These are phyloP conservation scores for Alexandromys oeconomus DNA, from an alignment of 2,797 vertebrate species.

Conservation along the genomic window DNA sequence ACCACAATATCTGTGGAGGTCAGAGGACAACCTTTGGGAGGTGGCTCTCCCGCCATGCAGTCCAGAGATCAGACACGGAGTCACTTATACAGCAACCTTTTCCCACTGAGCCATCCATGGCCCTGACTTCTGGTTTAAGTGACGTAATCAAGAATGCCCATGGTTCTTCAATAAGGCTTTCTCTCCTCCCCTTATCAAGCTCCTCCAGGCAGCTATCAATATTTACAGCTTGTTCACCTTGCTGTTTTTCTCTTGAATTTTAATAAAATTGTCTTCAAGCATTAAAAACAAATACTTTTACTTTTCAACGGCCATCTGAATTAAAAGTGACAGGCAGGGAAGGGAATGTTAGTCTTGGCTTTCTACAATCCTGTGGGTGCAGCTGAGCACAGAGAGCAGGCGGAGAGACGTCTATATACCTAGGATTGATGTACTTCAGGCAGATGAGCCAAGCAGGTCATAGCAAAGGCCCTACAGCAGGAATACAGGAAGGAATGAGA, in stretches of 20 bases:
- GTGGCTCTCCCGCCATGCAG: not conserved
- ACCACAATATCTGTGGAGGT: not conserved
- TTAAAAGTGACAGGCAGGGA: not conserved
- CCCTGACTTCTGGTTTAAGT: not conserved
- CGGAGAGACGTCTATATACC: not conserved
- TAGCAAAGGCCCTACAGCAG: not conserved
- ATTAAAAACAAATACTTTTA: not conserved
- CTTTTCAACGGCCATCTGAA: not conserved
- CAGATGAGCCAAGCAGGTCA: not conserved
- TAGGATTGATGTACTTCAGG: not conserved
- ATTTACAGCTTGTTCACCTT: not conserved
- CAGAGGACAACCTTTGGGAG: not conserved
- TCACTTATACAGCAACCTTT: too few species aligned
- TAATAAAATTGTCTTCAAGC: not conserved
- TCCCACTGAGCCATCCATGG: not conserved
- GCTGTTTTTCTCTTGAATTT: not conserved
- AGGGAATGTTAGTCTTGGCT: not conserved
- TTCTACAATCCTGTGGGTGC: not conserved
- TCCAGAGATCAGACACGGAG: not conserved
- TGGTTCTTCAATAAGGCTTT: not conserved
- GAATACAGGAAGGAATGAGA: not conserved
- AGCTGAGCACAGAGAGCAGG: not conserved
- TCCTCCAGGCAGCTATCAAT: not conserved
- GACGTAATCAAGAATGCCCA: not conserved
- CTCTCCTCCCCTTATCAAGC: not conserved